These are phyloP conservation scores for Synergus japonicus DNA, from an alignment of 2,888 invertebrate genomes.

Conservation along the genomic window DNA sequence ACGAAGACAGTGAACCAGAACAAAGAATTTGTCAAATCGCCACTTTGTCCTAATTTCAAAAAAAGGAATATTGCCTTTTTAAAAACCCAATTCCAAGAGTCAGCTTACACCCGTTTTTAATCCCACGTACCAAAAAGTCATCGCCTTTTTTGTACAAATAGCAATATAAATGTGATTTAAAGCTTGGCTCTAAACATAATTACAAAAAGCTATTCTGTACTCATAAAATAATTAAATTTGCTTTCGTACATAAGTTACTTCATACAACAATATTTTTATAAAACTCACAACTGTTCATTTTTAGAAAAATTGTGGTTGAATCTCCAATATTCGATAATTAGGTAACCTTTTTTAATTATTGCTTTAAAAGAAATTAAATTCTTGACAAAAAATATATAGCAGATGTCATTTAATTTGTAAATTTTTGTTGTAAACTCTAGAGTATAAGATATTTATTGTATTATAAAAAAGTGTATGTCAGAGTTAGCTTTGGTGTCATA, in stretches of 20 bases:
- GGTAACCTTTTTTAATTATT: neutral
- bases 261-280: neutral
- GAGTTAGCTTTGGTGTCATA: neutral
- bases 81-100: neutral
- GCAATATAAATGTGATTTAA: neutral
- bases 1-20: slow-evolving; percentile 72
- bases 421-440: neutral
- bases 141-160: slow-evolving; percentile 12
- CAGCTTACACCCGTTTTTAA: neutral
- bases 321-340: neutral
- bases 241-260: neutral
- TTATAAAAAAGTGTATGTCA: neutral
- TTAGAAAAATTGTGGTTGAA: neutral
- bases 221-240: neutral
- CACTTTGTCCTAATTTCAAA: slow-evolving; percentile 65
- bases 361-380: neutral
- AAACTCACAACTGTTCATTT: neutral
- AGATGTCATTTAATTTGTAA: neutral
- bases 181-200: neutral
- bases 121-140: neutral
- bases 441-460: neutral
- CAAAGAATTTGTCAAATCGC: slow-evolving; percentile 71
- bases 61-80: neutral
- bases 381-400: neutral
- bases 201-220: neutral